A percentile compares a stretch with the other conserved stretches of the same genome.
Conservation (phyloP, 2,113 vertebrate genomes). For the Petrocephalus microphthalmus region DNA sequence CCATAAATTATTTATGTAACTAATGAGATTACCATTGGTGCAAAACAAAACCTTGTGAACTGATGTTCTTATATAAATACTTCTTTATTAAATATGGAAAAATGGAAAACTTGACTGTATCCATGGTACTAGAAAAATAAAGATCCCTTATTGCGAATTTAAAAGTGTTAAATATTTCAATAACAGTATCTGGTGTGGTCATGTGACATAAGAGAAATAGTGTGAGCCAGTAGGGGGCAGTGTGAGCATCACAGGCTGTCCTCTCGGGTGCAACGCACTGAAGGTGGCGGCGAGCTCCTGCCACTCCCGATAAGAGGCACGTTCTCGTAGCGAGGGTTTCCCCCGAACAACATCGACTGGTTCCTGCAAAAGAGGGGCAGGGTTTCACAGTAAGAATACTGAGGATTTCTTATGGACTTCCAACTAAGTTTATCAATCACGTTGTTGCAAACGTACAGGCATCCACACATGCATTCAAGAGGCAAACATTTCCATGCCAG, state of each 20-base stretch:
- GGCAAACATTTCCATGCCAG: neutral
- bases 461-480: neutral
- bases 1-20: neutral
- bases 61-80: neutral
- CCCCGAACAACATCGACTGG: constrained; percentile 85
- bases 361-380: constrained; percentile 65
- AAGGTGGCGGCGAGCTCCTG: constrained; percentile 89
- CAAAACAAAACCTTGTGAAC: neutral
- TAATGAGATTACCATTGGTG: neutral
- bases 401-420: neutral
- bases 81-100: neutral
- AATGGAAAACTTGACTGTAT: neutral
- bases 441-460: neutral
- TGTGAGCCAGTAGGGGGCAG: constrained; percentile 1
- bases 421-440: neutral
- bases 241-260: constrained; percentile 15
- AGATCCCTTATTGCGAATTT: neutral
- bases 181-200: neutral
- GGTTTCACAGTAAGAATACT: neutral
- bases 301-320: constrained; percentile 88
- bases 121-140: neutral
- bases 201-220: neutral
- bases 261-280: constrained; percentile 65
- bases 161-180: neutral
- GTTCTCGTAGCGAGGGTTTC: constrained; percentile 90